Base-by-base conservation (phyloP, 2,113 vertebrate genomes). In the Columba janthina region DNA sequence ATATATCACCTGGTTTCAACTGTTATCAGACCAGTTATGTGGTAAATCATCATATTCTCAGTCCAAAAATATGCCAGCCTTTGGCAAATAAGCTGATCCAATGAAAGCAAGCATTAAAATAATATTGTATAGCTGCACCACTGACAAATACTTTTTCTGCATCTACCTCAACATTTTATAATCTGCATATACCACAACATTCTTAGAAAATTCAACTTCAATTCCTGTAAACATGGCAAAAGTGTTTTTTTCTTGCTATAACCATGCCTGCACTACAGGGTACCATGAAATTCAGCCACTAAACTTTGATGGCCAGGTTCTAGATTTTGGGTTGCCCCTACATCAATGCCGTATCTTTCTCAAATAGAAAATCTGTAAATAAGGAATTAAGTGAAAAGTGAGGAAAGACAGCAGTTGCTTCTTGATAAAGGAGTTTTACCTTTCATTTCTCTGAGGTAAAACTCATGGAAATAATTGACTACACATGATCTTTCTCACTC, bases 61-160 rank as follows among this genome's bases (percentile, higher is more conserved):
- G 58, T 32, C 48, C 31, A 40, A 87, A 87, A 50, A 36, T 26
- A 54, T 36, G 89, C 42, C 25, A 62, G 53, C 67, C 64, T 93
- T 34, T 73, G 65, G 69, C 73, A 93, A 95, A 81, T 58, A 62
- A 40, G n/a, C 70, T 31, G 6, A 85, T 71, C 42, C 65, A 71
- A 51, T 32, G 38, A 15, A 85, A 90, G 79, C 32, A 82, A 72
- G 11, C 0, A 0, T 31, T 88, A 74, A 40, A 87, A 89, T 16
- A 93, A 89, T 32, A 60, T 82, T 8, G 3, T 18, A 74, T 15
- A 88, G 61, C 11, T 75, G 61, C 61, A 85, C 11, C 38, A 78
- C 32, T n/a, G 38, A 80, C 12, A 93, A 89, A 88, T 25, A 7
- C 8, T 78, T 72, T 78, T 90, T 71, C 57, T 83, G 66, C 53